Base-by-base conservation (phyloP, 2,113 vertebrate species). In the Pachypanchax playfairii region DNA sequence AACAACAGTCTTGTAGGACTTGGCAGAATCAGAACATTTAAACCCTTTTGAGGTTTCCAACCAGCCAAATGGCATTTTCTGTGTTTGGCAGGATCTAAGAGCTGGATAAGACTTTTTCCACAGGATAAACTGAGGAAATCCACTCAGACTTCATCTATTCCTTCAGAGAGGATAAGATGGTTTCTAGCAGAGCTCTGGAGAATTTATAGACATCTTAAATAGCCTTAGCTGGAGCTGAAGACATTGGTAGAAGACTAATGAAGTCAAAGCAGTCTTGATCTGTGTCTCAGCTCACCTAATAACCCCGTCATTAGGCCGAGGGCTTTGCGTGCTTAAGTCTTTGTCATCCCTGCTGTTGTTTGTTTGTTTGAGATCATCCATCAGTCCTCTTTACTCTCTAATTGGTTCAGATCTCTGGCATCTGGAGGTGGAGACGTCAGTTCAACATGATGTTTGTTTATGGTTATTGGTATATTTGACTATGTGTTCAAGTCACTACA, bases 121-220 rank as follows among this genome's bases (percentile, higher is more conserved):
- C 61, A 65, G 84, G 91, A 90, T 91, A 73, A 88, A 77, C 85
- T 29, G 22, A 73, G 65, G 55, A 86, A 86, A 92, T 90, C 89
- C 77, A 26, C 79, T 80, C 53, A 75, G 76, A 70, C 75, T 73
- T 33, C 5, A n/a, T 57, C 63, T 75, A 26, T 70, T 73, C 65
- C 70, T 76, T 63, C 79, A 78, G 35, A 78, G 64, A 62, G 80
- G 83, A 83, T 87, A 87, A 89, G 81, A 78, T 74, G 60, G 68
- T 79, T 70, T 85, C 54, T 20, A 56, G 66, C 70, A 55, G 3
- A 22, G 73, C 83, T 86, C 53, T 58, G 17, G 68, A 80, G 78
- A 87, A 84, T 87, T 89, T 88, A 86, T 77, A 84, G 85, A 66
- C 73, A 51, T 83, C 83, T 84, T 74, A 87, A 88, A 85, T 48